A percentile compares a stretch with the other conserved stretches of the same genome.
Conservation (phyloP, 2,888 invertebrate species). For the Bugula neritina region DNA sequence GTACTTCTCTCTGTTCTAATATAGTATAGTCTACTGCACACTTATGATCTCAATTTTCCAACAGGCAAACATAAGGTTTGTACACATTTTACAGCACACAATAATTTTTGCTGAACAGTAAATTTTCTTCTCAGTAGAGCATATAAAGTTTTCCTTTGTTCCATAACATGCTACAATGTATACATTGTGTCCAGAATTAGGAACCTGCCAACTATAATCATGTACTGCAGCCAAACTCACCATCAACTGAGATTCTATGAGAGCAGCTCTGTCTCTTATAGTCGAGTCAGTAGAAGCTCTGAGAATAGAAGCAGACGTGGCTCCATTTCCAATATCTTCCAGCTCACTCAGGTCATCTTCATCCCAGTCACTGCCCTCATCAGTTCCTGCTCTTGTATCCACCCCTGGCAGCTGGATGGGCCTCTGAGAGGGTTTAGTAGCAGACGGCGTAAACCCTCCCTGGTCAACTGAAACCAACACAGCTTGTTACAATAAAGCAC, state of each 20-base stretch:
- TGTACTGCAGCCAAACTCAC: background rate
- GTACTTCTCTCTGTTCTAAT: too few relatives aligned
- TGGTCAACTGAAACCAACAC: background rate
- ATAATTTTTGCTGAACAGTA: too few relatives aligned
- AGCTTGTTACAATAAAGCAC: too few relatives aligned
- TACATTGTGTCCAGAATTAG: too few relatives aligned
- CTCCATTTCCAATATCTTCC: background rate
- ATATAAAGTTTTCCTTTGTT: too few relatives aligned
- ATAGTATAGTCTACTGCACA: too few relatives aligned
- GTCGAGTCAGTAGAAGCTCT: background rate
- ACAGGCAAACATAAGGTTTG: too few relatives aligned
- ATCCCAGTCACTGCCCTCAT: slow-evolving; percentile 20
- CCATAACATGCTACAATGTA: too few relatives aligned
- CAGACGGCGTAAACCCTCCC: background rate
- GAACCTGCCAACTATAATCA: too few relatives aligned
- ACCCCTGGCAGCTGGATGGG: slow-evolving; percentile 14
- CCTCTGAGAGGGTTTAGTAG: background rate
- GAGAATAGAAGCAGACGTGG: background rate
- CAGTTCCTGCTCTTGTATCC: background rate
- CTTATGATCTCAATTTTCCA: too few relatives aligned
- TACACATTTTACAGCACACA: too few relatives aligned
- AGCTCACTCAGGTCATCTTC: slow-evolving; percentile 17
- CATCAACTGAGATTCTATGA: slow-evolving; percentile 3
- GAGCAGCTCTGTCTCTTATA: background rate
- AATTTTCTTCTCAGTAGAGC: too few relatives aligned